A percentile compares a stretch with the other conserved stretches of the same genome.
Conservation (phyloP, 1,140 invertebrate species). For the Brevipalpus yothersi region DNA sequence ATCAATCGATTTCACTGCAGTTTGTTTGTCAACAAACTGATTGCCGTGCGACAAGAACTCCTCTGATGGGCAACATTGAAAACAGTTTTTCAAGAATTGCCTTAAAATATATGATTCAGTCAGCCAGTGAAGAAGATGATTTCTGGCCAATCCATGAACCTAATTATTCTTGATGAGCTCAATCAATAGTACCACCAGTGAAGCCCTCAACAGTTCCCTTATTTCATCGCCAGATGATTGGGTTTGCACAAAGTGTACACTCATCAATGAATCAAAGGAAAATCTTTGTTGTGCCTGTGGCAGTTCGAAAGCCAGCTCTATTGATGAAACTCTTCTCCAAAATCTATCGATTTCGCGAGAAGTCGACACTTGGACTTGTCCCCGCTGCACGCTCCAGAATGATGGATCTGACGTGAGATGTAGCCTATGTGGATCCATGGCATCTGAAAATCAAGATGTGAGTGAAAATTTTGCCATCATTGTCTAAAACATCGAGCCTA, state of each 20-base stretch:
- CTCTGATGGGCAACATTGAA: too few relatives aligned
- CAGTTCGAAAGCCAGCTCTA: constrained; percentile 41
- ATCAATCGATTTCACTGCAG: too few relatives aligned
- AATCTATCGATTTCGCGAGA: constrained; percentile 21
- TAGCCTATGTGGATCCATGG: constrained; percentile 34
- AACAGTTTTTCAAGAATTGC: too few relatives aligned
- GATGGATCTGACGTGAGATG: constrained; percentile 39
- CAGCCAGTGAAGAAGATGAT: too few relatives aligned
- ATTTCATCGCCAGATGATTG: too few relatives aligned
- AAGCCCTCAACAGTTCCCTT: too few relatives aligned
- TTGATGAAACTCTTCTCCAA: constrained; percentile 7
- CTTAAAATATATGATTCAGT: too few relatives aligned
- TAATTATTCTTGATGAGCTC: too few relatives aligned
- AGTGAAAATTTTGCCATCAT: not conserved
- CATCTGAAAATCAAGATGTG: not conserved
- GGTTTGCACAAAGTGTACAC: constrained; percentile 64
- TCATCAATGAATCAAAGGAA: constrained; percentile 41
- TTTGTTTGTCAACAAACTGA: too few relatives aligned
- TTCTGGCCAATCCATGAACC: too few relatives aligned
- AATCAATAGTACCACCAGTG: too few relatives aligned
- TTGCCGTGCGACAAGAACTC: too few relatives aligned
- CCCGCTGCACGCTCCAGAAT: constrained; percentile 57
- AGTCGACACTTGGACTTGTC: constrained; percentile 47
- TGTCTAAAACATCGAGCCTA: not conserved
- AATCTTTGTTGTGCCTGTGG: constrained; percentile 54